Evolutionary conservation across 2,888 invertebrate genomes (phyloP).

Genomic region (Embidobia sp.): DNA sequence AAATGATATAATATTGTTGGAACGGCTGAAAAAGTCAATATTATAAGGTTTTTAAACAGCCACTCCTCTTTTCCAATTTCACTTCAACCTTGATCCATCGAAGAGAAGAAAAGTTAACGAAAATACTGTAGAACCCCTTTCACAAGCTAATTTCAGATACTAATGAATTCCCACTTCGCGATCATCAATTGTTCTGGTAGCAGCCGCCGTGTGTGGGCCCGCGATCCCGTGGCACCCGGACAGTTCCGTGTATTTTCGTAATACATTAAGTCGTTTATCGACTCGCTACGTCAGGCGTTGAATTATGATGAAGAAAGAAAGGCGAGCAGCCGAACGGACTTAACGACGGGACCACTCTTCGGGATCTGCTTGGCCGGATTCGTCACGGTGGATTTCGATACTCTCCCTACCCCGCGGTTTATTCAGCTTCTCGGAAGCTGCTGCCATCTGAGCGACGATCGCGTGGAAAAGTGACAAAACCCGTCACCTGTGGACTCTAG

Average conservation of each 20-base stretch:
- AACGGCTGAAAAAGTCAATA: no score
- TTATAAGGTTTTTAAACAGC: no score
- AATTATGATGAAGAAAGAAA: slow-evolving; percentile 59
- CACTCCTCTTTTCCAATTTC: no score
- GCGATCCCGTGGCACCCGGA: no score
- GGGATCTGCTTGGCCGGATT: slow-evolving; percentile 45
- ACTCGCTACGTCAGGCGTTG: slow-evolving; percentile 44
- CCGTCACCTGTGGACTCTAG: no score
- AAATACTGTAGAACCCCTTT: no score
- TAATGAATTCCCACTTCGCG: no score
- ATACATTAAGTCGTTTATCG: slow-evolving; percentile 72
- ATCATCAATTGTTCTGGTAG: no score
- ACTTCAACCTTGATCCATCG: no score
- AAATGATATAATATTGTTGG: no score
- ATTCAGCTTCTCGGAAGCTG: slow-evolving; percentile 51
- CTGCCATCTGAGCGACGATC: slow-evolving; percentile 46
- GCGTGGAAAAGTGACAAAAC: slow-evolving; percentile 45
- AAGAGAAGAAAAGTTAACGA: no score
- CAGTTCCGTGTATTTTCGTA: slow-evolving; percentile 74
- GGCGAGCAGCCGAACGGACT: slow-evolving; percentile 52
- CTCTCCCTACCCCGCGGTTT: slow-evolving; percentile 19
- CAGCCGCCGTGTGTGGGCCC: slow-evolving; percentile 55
- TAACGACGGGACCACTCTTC: slow-evolving; percentile 69
- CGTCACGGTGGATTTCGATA: slow-evolving; percentile 54
- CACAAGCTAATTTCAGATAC: no score